Conservation (phyloP, 2,797 vertebrate species). For the Astyanax mexicanus region DNA sequence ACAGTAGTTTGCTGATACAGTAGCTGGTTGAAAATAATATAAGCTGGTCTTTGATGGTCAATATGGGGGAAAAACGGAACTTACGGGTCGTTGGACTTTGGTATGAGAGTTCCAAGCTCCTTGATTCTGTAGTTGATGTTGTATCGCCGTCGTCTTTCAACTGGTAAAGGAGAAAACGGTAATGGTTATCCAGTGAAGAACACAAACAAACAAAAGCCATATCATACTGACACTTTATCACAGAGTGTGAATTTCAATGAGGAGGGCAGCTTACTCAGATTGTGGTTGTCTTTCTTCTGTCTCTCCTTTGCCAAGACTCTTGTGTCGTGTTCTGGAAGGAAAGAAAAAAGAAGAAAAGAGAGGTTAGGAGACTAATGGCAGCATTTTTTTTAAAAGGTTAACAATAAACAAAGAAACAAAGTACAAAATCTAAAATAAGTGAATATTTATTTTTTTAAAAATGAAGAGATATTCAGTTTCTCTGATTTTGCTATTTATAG, state of each 20-base stretch:
- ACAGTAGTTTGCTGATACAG: too few species aligned
- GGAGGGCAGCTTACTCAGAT: slow-evolving; percentile 88
- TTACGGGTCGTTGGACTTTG: slow-evolving; percentile 98
- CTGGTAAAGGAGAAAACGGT: slow-evolving; percentile 70
- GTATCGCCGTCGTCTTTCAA: slow-evolving; percentile 96
- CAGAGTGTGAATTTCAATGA: background rate
- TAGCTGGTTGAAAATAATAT: too few species aligned
- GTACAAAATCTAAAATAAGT: too few species aligned
- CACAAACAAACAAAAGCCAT: background rate
- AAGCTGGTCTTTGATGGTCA: too few species aligned
- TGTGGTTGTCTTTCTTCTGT: slow-evolving; percentile 99
- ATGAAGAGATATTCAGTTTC: too few species aligned
- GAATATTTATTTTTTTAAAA: too few species aligned
- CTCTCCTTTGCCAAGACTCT: slow-evolving; percentile 94
- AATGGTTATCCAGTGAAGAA: background rate
- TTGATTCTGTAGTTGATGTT: slow-evolving; percentile 99
- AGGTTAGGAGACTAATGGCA: background rate
- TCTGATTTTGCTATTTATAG: too few species aligned
- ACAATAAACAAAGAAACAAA: too few species aligned
- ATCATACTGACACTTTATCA: background rate
- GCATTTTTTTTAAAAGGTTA: too few species aligned
- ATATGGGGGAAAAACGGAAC: slow-evolving; percentile 74
- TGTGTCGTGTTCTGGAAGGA: slow-evolving; percentile 88
- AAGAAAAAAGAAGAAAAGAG: slow-evolving; percentile 38
- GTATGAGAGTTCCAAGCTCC: slow-evolving; percentile 97